These are phyloP conservation scores for Drosophila kambysellisi DNA, from an alignment of 2,888 invertebrate species.

Conservation along the genomic window DNA sequence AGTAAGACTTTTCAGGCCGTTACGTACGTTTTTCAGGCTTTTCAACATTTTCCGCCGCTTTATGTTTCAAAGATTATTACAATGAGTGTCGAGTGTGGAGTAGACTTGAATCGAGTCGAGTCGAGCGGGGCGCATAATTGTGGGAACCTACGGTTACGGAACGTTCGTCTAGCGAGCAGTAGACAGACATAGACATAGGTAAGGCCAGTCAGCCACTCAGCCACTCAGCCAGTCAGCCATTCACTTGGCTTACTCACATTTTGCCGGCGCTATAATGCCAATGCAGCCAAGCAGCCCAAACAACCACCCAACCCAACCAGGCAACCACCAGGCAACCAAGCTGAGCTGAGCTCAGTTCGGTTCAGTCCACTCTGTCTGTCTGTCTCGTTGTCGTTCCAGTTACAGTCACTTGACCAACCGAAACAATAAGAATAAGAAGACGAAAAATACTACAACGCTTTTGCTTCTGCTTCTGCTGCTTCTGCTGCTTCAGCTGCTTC, in stretches of 20 bases:
- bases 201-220: constrained; percentile 58
- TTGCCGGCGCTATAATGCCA: constrained; percentile 77
- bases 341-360: constrained; percentile 27
- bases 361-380: constrained; percentile 51
- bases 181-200: constrained; percentile 62
- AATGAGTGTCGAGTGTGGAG: constrained; percentile 55
- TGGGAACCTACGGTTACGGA: constrained; percentile 78
- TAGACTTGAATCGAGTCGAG: constrained; percentile 35
- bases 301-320: constrained; percentile 31
- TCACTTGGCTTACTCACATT: constrained; percentile 74
- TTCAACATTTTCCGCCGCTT: constrained; percentile 73
- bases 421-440: constrained; percentile 82
- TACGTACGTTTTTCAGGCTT: constrained; percentile 58
- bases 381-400: constrained; percentile 78
- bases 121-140: constrained; percentile 75
- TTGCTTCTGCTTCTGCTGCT: constrained; percentile 13
- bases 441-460: constrained; percentile 40
- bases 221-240: constrained; percentile 53
- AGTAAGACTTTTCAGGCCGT: constrained; percentile 62
- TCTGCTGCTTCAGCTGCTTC: constrained; percentile 22
- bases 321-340: constrained; percentile 19
- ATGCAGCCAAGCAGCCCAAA: constrained; percentile 61
- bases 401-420: constrained; percentile 85
- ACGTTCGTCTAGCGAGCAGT: constrained; percentile 69
- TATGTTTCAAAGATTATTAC: constrained; percentile 77